Evolutionary conservation across 2,797 vertebrate genomes (phyloP), one percentile per base, ranked within the genome.

Genomic region (Phataginus tricuspis): DNA sequence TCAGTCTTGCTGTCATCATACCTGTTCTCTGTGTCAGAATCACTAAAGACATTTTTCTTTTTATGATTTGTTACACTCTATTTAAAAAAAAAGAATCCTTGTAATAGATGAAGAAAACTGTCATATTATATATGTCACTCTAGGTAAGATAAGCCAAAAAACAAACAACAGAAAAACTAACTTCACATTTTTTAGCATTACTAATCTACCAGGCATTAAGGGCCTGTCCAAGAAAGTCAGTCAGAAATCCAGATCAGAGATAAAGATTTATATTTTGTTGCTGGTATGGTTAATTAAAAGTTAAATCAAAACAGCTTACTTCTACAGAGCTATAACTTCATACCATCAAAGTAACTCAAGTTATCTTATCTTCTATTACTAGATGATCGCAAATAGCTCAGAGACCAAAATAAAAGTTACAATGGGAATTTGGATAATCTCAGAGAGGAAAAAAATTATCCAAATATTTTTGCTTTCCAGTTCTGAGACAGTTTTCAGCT

Each of bases 41-140:
- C 99, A 98, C 99, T 99, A 91, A 99, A 99, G 64, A 99, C 98
- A 97, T 99, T 98, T 96, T 99, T 99, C 97, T 98, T 99, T 72
- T 97, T 98, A 96, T 97, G 69, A 72, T 84, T 98, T 92, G 55
- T 97, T 96, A 59, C 71, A 72, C 79, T 77, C 98, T 99, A 84
- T 27, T 69, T 90, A 97, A 55, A 42, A 90, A 63, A 39, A 91
- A 80, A 71, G 1, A 57, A 85, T 13, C 2, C 14, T 91, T 72
- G 21, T 95, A 94, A 92, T 34, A 84, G 25, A 86, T 34, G 57
- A 96, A 93, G n/a, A 89, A 95, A 71, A n/a, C 31, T 51, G 4
- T 63, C 51, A 91, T 66, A 34, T 42, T 86, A 74, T 57, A 42
- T 77, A 27, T 45, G 45, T 55, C 29, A 96, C 63, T 10, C 9